A percentile compares a stretch with the other conserved stretches of the same genome.
Evolutionary conservation across 2,888 invertebrate genomes (phyloP).

Genomic region (Phengaris alcon): DNA sequence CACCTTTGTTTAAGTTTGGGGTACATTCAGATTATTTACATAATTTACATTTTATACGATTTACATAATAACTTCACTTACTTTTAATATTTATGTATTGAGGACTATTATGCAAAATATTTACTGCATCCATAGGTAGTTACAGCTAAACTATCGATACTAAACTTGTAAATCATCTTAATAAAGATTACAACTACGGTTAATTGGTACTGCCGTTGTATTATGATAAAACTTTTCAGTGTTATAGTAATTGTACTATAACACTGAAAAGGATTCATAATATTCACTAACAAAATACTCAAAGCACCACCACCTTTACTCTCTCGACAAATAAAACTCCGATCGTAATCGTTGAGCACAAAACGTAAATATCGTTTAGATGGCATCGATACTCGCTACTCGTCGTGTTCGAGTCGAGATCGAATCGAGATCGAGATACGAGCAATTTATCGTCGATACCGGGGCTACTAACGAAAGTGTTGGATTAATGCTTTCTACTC

Average conservation of each 20-base stretch:
- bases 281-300: neutral
- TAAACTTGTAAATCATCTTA: too few species aligned
- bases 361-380: slow-evolving; percentile 53
- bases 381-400: slow-evolving; percentile 52
- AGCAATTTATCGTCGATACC: slow-evolving; percentile 58
- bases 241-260: too few species aligned
- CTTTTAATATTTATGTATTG: too few species aligned
- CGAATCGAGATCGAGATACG: slow-evolving; percentile 67
- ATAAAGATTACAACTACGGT: too few species aligned
- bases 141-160: too few species aligned
- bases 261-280: too few species aligned
- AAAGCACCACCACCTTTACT: slow-evolving; percentile 45
- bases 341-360: slow-evolving; percentile 62
- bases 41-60: too few species aligned
- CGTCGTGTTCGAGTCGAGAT: slow-evolving; percentile 54
- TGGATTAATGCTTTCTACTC: neutral
- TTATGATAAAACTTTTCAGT: too few species aligned
- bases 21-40: slow-evolving; percentile 38
- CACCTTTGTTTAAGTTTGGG: slow-evolving; percentile 48
- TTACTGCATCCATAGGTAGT: too few species aligned
- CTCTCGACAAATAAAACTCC: slow-evolving; percentile 59
- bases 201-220: too few species aligned
- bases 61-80: too few species aligned
- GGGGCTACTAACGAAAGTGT: slow-evolving; percentile 34
- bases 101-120: too few species aligned